Conservation (phyloP, 2,113 vertebrate genomes). For the Hippocampus comes region DNA sequence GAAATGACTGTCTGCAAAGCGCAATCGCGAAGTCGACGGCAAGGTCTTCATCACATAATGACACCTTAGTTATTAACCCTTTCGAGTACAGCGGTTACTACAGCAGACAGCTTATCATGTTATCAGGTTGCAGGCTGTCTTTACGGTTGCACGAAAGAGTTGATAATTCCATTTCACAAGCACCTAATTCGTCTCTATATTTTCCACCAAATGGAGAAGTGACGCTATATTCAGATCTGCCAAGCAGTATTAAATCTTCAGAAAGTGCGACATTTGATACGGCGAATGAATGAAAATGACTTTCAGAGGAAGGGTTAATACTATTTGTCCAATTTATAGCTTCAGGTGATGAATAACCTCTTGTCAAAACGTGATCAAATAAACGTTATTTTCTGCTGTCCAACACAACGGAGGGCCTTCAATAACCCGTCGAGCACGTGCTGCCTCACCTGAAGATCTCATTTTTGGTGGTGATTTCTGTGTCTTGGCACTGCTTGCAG, state of each 20-base stretch:
- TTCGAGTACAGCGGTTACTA: no score
- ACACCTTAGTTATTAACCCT: neutral
- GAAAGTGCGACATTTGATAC: neutral
- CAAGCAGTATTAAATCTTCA: no score
- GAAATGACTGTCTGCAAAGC: neutral
- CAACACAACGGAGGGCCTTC: neutral
- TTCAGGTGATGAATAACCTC: neutral
- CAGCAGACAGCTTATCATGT: no score
- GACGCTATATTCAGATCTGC: neutral
- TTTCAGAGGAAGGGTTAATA: neutral
- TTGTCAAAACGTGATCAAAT: neutral
- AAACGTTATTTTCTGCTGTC: neutral
- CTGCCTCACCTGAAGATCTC: slow-evolving; percentile 94
- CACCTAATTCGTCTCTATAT: no score
- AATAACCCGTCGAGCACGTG: neutral
- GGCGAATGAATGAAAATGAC: slow-evolving; percentile 1
- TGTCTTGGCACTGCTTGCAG: slow-evolving; percentile 94
- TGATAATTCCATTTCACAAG: no score
- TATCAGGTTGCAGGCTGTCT: no score
- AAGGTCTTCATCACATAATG: neutral
- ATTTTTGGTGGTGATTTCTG: slow-evolving; percentile 96
- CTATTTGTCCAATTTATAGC: neutral
- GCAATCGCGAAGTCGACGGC: neutral
- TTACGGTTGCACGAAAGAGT: no score
- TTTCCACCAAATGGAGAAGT: neutral